These are phyloP conservation scores for Harpagifer antarcticus DNA, from an alignment of 2,797 vertebrate genomes.

Conservation along the genomic window DNA sequence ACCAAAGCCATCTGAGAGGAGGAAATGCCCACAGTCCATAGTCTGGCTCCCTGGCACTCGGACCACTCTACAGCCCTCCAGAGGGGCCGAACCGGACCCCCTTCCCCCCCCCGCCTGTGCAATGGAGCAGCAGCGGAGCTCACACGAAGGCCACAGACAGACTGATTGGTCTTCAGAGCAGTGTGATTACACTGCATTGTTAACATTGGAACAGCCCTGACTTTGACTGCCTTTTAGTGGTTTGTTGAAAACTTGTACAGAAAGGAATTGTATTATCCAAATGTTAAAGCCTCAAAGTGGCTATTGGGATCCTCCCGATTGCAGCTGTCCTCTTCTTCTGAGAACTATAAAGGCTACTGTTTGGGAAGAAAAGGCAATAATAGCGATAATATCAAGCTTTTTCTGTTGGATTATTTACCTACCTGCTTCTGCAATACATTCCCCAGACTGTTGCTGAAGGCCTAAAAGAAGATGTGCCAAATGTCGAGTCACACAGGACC, in stretches of 20 bases:
- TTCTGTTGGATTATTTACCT: slow-evolving; percentile 3
- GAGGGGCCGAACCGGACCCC: slow-evolving; percentile 33
- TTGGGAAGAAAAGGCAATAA: slow-evolving; percentile 36
- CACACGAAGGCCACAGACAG: slow-evolving; percentile 64
- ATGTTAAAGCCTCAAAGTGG: slow-evolving; percentile 47
- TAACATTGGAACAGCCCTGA: slow-evolving; percentile 58
- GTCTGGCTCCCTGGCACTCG: slow-evolving; percentile 57
- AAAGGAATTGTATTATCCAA: slow-evolving; percentile 52
- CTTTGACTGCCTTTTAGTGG: slow-evolving; percentile 42
- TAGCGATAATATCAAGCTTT: slow-evolving; percentile 19
- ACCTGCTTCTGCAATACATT: neutral
- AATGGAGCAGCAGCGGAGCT: slow-evolving; percentile 30
- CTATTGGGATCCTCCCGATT: slow-evolving; percentile 27
- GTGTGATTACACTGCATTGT: slow-evolving; percentile 70
- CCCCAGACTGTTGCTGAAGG: neutral
- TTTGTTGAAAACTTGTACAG: slow-evolving; percentile 36
- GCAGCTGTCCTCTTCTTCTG: slow-evolving; percentile 30
- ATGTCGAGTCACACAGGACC: neutral
- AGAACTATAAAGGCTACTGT: slow-evolving; percentile 49
- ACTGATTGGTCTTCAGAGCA: slow-evolving; percentile 75
- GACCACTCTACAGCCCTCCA: slow-evolving; percentile 38
- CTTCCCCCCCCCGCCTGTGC: slow-evolving; percentile 12
- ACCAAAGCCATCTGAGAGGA: slow-evolving; percentile 59
- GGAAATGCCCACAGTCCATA: slow-evolving; percentile 59
- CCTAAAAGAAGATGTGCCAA: slow-evolving; percentile 12